These are phyloP conservation scores for Solea solea DNA, from an alignment of 2,113 vertebrate genomes.

Conservation along the genomic window DNA sequence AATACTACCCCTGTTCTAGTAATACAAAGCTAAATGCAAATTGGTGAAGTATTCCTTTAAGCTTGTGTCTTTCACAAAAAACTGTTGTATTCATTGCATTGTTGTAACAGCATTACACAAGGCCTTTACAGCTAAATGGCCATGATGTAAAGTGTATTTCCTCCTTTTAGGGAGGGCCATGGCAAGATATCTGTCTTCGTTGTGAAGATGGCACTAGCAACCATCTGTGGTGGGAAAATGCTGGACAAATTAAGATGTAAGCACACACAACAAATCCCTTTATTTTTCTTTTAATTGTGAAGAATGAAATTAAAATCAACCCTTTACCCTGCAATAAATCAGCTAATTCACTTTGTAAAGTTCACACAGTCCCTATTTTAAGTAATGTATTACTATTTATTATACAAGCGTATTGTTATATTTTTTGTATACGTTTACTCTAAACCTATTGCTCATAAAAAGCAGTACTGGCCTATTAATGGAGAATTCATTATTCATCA, in stretches of 20 bases:
- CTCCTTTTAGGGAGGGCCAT: constrained; percentile 89
- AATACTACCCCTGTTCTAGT: too few species aligned
- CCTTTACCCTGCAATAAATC: constrained; percentile 38
- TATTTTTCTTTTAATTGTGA: constrained; percentile 46
- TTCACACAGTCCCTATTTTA: constrained; percentile 1
- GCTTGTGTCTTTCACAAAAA: background rate
- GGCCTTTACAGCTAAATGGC: background rate
- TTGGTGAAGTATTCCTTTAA: background rate
- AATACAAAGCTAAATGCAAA: too few species aligned
- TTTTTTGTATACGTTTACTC: constrained; percentile 32
- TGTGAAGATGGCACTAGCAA: constrained; percentile 93
- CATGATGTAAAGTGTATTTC: constrained; percentile 39
- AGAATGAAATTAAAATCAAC: constrained; percentile 24
- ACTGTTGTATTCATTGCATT: background rate
- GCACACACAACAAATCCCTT: constrained; percentile 58
- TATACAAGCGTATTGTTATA: constrained; percentile 16
- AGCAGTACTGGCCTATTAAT: constrained; percentile 24
- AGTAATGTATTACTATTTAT: constrained; percentile 32
- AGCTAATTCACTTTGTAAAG: constrained; percentile 14
- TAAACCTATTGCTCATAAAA: constrained; percentile 16
- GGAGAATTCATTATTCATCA: constrained; percentile 65
- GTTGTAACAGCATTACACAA: background rate
- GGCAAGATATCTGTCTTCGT: constrained; percentile 95
- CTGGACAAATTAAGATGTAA: constrained; percentile 99
- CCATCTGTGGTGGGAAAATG: constrained; percentile 97